These are phyloP conservation scores for Oreohelix idahoensis DNA, from an alignment of 1,140 invertebrate species.

Conservation along the genomic window DNA sequence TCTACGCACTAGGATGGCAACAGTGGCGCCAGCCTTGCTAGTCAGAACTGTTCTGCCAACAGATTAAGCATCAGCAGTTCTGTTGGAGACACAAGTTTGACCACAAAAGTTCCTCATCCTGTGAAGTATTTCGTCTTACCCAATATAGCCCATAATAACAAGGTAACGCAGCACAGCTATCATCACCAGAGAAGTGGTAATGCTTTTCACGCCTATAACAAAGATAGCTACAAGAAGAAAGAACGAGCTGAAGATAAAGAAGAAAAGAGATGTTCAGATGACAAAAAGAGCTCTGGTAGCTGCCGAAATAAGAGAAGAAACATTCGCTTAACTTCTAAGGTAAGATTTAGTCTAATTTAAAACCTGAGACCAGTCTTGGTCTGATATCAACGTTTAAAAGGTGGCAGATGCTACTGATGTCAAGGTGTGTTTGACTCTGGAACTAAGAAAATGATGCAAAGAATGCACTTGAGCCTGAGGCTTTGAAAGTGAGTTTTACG, in stretches of 20 bases:
- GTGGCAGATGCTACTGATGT: no score
- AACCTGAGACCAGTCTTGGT: no score
- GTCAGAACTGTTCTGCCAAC: no score
- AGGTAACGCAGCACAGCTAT: background rate
- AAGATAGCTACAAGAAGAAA: background rate
- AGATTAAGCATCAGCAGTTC: no score
- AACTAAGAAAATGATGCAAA: no score
- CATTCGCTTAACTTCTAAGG: conserved; percentile 4
- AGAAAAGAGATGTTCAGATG: background rate
- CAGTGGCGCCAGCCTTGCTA: no score
- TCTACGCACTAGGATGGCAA: no score
- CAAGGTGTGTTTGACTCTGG: no score
- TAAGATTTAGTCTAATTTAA: background rate
- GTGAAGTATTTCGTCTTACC: conserved; percentile 10
- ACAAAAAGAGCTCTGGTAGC: no score
- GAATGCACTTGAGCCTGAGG: no score
- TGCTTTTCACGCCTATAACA: background rate
- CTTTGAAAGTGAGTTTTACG: no score
- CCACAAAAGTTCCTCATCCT: background rate
- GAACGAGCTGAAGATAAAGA: conserved; percentile 12
- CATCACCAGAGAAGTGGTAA: background rate
- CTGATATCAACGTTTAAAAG: no score
- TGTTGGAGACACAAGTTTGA: background rate
- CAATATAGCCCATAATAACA: conserved; percentile 12
- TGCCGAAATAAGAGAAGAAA: background rate